A percentile compares a stretch with the other conserved stretches of the same genome.
phyloP scores from a whole-genome alignment of 2,113 vertebrate genomes.

The Oceanodroma tethys region DNA sequence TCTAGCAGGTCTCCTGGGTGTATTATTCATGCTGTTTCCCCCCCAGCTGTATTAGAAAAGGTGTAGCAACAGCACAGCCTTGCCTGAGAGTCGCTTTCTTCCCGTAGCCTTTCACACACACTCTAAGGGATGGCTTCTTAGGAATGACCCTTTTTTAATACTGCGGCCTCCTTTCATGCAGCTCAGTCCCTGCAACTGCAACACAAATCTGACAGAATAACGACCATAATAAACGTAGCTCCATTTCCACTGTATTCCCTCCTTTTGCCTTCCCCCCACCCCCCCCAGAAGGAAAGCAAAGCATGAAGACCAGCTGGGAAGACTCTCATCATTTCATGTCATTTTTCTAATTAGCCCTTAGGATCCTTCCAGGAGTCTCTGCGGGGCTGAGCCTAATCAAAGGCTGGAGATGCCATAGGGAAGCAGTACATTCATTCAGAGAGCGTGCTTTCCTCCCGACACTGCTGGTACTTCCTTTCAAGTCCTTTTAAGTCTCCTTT shows the following conservation, averaged over 20 bases:
- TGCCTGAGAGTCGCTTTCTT: background rate
- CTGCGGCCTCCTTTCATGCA: background rate
- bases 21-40: background rate
- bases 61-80: background rate
- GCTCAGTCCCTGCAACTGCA: background rate
- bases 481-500: background rate
- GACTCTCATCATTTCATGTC: background rate
- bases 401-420: background rate
- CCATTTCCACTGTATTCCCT: background rate
- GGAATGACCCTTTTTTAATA: background rate
- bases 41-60: background rate
- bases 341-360: slow-evolving; percentile 19
- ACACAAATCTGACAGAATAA: background rate
- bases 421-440: background rate
- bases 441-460: background rate
- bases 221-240: background rate
- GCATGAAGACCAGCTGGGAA: background rate
- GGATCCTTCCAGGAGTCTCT: background rate
- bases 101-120: background rate
- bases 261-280: too few relatives aligned
- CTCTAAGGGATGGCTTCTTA: background rate
- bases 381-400: background rate
- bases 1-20: background rate
- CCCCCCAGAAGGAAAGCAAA: background rate
- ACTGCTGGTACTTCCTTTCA: background rate